Conservation (phyloP, 2,113 vertebrate species). For the Anoplopoma fimbria region DNA sequence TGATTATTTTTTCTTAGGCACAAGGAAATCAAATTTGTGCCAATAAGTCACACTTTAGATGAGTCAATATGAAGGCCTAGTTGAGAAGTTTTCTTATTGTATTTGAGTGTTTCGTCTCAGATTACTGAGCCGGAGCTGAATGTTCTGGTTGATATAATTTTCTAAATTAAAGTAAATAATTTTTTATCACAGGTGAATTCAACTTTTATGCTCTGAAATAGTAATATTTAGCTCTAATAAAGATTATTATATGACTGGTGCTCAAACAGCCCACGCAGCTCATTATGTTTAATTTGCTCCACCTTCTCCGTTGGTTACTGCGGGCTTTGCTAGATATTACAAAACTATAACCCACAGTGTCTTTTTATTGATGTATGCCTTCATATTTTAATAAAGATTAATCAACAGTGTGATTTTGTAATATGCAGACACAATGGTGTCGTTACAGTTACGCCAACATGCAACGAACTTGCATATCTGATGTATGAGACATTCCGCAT, state of each 20-base stretch:
- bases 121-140: neutral
- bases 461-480: conserved; percentile 13
- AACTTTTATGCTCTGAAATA: neutral
- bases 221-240: neutral
- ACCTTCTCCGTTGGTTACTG: neutral
- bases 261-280: neutral
- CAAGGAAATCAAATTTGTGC: conserved; percentile 30
- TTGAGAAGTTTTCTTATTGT: conserved; percentile 2
- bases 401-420: neutral
- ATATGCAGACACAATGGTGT: conserved; percentile 4
- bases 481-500: neutral
- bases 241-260: neutral
- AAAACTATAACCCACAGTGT: neutral
- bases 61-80: conserved; percentile 10
- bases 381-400: neutral
- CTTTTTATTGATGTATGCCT: neutral
- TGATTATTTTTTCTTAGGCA: neutral
- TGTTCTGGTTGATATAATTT: neutral
- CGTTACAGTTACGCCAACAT: neutral
- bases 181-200: conserved; percentile 3
- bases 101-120: neutral
- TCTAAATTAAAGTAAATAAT: conserved; percentile 10
- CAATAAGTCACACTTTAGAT: conserved; percentile 10
- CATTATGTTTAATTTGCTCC: conserved; percentile 17
- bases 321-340: neutral